Base-by-base conservation (phyloP, 2,797 vertebrate genomes). In the Phrynocephalus vlangalii region DNA sequence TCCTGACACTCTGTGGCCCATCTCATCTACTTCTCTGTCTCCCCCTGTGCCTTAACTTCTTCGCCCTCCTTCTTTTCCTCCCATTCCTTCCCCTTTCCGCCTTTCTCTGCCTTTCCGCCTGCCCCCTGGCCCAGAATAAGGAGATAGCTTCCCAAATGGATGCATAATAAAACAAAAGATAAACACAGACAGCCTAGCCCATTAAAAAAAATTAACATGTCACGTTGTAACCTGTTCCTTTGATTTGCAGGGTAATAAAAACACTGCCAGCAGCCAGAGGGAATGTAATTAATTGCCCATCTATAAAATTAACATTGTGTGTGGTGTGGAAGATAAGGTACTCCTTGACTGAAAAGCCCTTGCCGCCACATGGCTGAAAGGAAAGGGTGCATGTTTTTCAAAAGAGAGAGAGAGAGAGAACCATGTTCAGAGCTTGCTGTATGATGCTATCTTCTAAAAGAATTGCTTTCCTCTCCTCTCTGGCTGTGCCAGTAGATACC, bases 241-340 rank as follows among this genome's bases (percentile, higher is more conserved):
- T 96, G 95, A 96, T 95, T 95, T 95, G 90, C 90, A 92, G 94
- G 93, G 94, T 95, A 92, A 94, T 94, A 93, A 94, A 94, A 87
- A 24, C 90, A 85, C 89, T 86, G 56, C 86, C 86, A 71, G 79
- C 94, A 94, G 88, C 92, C 88, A 92, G 89, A 88, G 86, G 91
- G 88, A 92, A 3, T 86, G 89, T 92, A 94, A 95, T 95, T 95
- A 95, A 94, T 95, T 93, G 93, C 48, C 89, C 80, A 90, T 91
- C 89, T 94, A 85, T 95, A 90, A 94, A 94, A 93, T 92, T 90
- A 93, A 90, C 80, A 18, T 73, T 83, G 76, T 67, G 68, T 84
- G 87, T 79, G 82, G 76, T 16, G 6, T 30, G 20, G 66, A 78
- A 6, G 77, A 91, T 86, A 94, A 52, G 88, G 4, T 71, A 83